These are phyloP conservation scores for Clusia tigrina DNA, from an alignment of 2,888 invertebrate species.

Conservation along the genomic window DNA sequence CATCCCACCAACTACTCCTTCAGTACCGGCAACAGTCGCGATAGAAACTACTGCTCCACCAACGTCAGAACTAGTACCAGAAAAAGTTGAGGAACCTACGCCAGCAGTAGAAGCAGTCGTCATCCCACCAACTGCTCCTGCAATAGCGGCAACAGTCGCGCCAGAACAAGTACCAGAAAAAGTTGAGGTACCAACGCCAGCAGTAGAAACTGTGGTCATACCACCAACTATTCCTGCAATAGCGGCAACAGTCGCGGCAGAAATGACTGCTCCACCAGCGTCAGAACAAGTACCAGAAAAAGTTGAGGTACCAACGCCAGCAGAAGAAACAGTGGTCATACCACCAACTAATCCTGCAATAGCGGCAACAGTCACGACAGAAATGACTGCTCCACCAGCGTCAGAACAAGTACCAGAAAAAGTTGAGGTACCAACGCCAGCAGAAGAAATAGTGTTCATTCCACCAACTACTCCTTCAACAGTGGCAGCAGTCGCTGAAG, in stretches of 20 bases:
- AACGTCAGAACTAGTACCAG: no score
- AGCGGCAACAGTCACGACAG: background rate
- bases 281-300: background rate
- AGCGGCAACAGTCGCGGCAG: background rate
- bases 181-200: background rate
- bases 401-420: background rate
- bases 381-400: background rate
- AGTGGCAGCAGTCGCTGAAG: background rate
- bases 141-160: background rate
- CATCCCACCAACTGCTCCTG: background rate
- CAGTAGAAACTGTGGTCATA: background rate
- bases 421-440: background rate
- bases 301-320: background rate
- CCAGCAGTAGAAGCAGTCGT: no score
- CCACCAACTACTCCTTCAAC: no score
- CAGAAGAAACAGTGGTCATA: background rate
- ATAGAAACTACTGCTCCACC: no score
- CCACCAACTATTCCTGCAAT: background rate
- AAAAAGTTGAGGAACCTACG: no score
- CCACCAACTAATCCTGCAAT: background rate
- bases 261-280: constrained; percentile 6
- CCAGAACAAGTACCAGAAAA: background rate
- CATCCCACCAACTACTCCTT: no score
- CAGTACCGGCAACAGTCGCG: no score
- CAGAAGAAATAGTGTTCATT: background rate